A percentile compares a stretch with the other conserved stretches of the same genome.
Conservation (phyloP, 2,797 vertebrate genomes). For the Leucoraja ocellata region DNA sequence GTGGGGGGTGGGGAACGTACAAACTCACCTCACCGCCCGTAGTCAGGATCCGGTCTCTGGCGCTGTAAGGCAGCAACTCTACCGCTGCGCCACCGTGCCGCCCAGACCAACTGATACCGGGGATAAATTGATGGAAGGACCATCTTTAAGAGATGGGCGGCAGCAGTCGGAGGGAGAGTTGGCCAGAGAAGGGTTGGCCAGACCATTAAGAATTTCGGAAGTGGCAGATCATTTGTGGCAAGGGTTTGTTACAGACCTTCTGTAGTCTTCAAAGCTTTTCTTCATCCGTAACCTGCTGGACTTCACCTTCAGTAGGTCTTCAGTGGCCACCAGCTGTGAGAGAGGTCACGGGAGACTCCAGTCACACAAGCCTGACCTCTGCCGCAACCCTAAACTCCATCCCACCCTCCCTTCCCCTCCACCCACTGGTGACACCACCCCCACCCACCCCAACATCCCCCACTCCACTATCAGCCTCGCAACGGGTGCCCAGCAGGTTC, state of each 20-base stretch:
- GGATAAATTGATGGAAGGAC: too few species aligned
- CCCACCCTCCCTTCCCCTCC: not conserved
- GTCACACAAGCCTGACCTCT: too few species aligned
- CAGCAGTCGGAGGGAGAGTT: too few species aligned
- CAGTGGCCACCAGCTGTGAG: not conserved
- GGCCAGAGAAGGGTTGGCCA: not conserved
- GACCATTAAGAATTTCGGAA: not conserved
- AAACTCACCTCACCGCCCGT: too few species aligned
- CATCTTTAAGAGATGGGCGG: too few species aligned
- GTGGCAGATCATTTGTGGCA: not conserved
- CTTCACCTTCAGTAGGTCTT: not conserved
- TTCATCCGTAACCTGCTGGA: not conserved
- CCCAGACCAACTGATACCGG: too few species aligned
- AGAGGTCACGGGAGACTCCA: not conserved
- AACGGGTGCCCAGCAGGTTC: too few species aligned
- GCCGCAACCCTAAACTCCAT: not conserved
- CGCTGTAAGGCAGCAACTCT: too few species aligned
- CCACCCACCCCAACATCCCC: not conserved
- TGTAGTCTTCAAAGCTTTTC: slow-evolving; percentile 15
- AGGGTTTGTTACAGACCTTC: not conserved
- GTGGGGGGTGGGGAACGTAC: too few species aligned
- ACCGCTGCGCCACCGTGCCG: too few species aligned
- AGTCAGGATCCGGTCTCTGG: too few species aligned
- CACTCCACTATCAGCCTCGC: not conserved
- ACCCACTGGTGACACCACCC: not conserved